A percentile compares a stretch with the other conserved stretches of the same genome.
Conservation (phyloP, 2,113 vertebrate species). For the Pedetes capensis region DNA sequence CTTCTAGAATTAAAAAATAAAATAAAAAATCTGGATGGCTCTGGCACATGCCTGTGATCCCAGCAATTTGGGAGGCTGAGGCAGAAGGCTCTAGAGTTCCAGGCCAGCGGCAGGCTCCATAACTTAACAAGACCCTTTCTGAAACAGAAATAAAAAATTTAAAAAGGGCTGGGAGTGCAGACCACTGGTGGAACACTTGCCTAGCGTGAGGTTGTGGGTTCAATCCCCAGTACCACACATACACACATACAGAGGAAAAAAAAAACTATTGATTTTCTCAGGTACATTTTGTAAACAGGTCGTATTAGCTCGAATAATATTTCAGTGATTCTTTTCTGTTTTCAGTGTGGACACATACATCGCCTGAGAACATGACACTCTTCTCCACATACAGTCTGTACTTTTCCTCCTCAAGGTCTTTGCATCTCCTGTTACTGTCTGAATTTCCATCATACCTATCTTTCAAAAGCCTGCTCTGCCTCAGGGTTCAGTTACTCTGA, state of each 20-base stretch:
- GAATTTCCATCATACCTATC: not conserved
- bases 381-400: not conserved
- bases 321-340: not conserved
- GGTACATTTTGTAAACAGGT: not conserved
- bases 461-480: not conserved
- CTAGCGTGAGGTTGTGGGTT: too few species aligned
- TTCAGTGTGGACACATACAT: not conserved
- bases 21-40: not conserved
- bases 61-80: too few species aligned
- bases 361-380: not conserved
- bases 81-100: too few species aligned
- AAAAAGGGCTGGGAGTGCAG: too few species aligned
- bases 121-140: too few species aligned
- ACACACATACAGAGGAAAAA: too few species aligned
- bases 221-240: too few species aligned
- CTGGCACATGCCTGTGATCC: too few species aligned
- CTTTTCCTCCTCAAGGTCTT: not conserved
- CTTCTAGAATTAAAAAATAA: not conserved
- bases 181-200: too few species aligned
- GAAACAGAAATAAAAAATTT: too few species aligned
- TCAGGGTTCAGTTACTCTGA: not conserved
- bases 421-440: not conserved
- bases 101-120: too few species aligned
- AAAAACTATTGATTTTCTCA: too few species aligned
- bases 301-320: not conserved